These are phyloP conservation scores for Penaeus chinensis DNA, from an alignment of 1,140 invertebrate species.

Conservation along the genomic window DNA sequence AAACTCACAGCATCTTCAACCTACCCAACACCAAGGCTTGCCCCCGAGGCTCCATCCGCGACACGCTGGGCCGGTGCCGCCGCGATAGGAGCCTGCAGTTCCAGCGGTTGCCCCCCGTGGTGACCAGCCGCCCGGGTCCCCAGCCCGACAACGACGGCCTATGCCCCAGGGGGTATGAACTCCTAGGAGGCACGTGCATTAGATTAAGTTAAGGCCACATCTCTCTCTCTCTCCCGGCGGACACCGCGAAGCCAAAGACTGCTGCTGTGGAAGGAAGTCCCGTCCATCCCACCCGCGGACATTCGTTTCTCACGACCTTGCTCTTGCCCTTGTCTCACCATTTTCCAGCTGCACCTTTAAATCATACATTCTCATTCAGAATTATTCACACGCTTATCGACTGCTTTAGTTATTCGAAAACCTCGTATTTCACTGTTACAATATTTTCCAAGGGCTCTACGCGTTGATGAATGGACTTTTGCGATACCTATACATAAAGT, in stretches of 20 bases:
- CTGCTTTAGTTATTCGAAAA: no score
- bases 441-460: no score
- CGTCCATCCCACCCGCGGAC: no score
- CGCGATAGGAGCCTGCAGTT: neutral
- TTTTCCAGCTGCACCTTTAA: no score
- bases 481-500: no score
- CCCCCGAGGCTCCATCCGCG: slow-evolving; percentile 12
- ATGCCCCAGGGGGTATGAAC: neutral
- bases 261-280: no score
- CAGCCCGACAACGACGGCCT: neutral
- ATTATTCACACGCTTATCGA: no score
- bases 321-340: no score
- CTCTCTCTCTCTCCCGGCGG: neutral
- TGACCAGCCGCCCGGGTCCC: neutral
- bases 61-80: neutral
- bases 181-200: slow-evolving; percentile 11
- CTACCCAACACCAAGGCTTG: neutral
- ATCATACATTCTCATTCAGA: no score
- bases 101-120: neutral
- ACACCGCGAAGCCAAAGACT: neutral
- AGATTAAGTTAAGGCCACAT: neutral
- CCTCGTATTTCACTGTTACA: no score
- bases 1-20: slow-evolving; percentile 36
- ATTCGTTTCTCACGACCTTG: no score
- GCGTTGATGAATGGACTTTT: no score